Evolutionary conservation across 2,797 vertebrate species (phyloP), one percentile per base, ranked within the genome.

Genomic region (Valencia hispanica): DNA sequence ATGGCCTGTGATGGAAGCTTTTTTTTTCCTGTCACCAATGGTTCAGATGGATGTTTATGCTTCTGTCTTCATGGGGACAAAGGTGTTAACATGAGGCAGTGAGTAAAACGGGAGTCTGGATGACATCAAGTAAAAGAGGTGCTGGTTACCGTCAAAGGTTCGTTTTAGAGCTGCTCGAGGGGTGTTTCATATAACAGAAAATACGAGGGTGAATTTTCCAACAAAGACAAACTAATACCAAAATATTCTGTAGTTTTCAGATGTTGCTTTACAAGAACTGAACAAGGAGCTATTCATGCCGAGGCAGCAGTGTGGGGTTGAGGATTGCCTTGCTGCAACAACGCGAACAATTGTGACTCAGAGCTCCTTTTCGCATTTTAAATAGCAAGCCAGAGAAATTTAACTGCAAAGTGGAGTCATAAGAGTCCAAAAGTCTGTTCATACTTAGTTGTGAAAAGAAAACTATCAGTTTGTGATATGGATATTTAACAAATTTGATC

Each of bases 231-330:
- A 80, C 72, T 41, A 69, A 84, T 70, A 65, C 45, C 75, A 30
- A 80, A 45, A 61, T 41, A 68, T 25, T 59, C 63, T 75, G 75
- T 84, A 63, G 79, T 78, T 84, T 27, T 43, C 50, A 70, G 80
- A 77, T 80, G 91, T 87, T 79, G 73, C 81, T 81, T 70, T 66
- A 27, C 22, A 61, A 78, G 80, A 81, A 70, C 68, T 34, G 76
- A 89, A 92, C 89, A 90, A 89, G 72, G 77, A 71, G 18, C 79
- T 76, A 90, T 93, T 94, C 89, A 92, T 88, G 53, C 68, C 6
- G 18, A 53, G 65, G 70, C 76, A 75, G 78, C 68, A 78, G 84
- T 75, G 91, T 83, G 84, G 83, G 79, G 80, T 73, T 72, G 51
- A 80, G 74, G 50, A 80, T 73, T 0, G 85, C 72, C 76, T 79